These are phyloP conservation scores for Narcine bancroftii DNA, from an alignment of 2,113 vertebrate species.

Conservation along the genomic window DNA sequence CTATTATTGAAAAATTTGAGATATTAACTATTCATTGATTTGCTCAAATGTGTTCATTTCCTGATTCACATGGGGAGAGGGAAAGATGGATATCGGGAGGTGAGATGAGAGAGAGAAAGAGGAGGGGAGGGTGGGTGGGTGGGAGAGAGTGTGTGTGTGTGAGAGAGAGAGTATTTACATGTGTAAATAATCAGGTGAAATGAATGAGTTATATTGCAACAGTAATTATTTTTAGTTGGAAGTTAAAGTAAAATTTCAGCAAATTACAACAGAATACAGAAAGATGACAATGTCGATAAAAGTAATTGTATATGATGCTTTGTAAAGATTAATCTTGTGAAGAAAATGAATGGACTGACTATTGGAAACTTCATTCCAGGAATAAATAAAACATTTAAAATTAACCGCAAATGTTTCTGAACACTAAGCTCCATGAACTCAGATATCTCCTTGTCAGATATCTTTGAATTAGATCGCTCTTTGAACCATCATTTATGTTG, in stretches of 20 bases:
- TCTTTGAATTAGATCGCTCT: too few species aligned
- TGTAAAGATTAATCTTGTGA: not conserved
- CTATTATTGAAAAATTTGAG: not conserved
- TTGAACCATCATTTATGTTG: too few species aligned
- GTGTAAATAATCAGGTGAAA: not conserved
- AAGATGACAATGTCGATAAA: not conserved
- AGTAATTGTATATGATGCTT: not conserved
- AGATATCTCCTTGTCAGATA: too few species aligned
- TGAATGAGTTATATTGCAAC: not conserved
- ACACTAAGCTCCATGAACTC: too few species aligned
- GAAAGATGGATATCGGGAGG: too few species aligned
- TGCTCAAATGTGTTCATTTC: not conserved
- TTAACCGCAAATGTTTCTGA: too few species aligned
- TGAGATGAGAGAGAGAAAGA: too few species aligned
- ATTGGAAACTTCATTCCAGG: too few species aligned
- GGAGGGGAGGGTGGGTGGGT: too few species aligned
- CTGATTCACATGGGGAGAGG: not conserved
- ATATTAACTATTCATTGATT: slow-evolving; percentile 9
- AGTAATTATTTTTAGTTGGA: not conserved
- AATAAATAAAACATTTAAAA: too few species aligned
- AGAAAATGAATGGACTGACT: not conserved
- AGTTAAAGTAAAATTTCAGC: not conserved
- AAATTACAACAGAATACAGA: too few species aligned
- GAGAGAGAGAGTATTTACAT: not conserved
- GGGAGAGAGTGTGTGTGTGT: not conserved